phyloP scores from a whole-genome alignment of 2,888 invertebrate genomes.

The Morpho helenor region DNA sequence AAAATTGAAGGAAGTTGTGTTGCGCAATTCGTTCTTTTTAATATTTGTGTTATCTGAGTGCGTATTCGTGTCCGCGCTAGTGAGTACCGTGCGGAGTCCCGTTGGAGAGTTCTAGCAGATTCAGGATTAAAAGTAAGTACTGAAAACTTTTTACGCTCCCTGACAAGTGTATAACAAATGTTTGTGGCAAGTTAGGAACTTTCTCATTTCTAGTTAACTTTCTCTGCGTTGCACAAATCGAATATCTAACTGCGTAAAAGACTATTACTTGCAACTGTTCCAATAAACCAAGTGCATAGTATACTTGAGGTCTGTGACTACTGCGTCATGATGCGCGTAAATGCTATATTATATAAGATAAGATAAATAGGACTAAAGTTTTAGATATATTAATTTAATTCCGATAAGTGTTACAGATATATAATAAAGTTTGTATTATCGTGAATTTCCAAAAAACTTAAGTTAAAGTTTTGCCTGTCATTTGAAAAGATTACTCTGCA shows the following conservation, averaged over 20 bases:
- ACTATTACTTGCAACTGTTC: neutral
- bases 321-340: neutral
- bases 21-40: slow-evolving; percentile 55
- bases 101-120: slow-evolving; percentile 57
- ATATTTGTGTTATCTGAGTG: slow-evolving; percentile 66
- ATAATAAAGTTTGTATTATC: no score
- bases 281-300: no score
- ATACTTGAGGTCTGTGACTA: neutral
- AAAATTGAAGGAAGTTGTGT: slow-evolving; percentile 62
- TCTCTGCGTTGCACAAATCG: slow-evolving; percentile 20
- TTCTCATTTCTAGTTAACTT: slow-evolving; percentile 16
- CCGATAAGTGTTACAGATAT: no score
- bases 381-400: no score
- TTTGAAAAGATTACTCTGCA: no score
- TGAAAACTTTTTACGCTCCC: neutral
- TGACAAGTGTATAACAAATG: no score
- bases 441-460: no score
- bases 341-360: no score
- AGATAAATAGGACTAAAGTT: no score
- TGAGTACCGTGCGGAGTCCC: slow-evolving; percentile 62
- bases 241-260: slow-evolving; percentile 33
- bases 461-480: no score
- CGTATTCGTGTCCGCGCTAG: slow-evolving; percentile 69
- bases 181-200: slow-evolving; percentile 2
- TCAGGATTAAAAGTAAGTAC: slow-evolving; percentile 62